Base-by-base conservation (phyloP, 2,113 vertebrate genomes). In the Triplophysa dalaica region DNA sequence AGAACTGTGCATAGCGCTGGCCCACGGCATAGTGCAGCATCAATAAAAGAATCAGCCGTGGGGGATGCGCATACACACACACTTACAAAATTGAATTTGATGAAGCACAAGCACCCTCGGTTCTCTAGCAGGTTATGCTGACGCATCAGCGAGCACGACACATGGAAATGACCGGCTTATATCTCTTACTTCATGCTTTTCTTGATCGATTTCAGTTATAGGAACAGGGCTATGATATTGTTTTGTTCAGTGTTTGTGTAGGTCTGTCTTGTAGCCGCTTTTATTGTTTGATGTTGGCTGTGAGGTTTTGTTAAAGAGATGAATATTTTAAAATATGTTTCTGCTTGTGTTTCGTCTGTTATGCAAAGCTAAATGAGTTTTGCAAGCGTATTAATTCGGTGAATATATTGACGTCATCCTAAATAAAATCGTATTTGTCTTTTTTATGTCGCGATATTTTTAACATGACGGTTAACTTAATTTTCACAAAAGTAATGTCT, bases 131-230 rank as follows among this genome's bases (percentile, higher is more conserved):
- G 38, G 75, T 33, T 24, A 9, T 61, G 76, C 70, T 79, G 79
- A 50, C 45, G 12, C 45, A 50, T 14, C 45, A 81, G 54, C 13
- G 62, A 66, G 70, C 65, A 66, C 24, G 26, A 79, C 12, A 24
- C 21, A 38, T 68, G 52, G 14, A 66, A 38, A 77, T 58, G 11
- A 68, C 67, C 54, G 22, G 4, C 45, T 9, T 24, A 29, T n/a
- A 38, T 79, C 16, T 60, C 33, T 78, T 75, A 74, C 66, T 67
- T 82, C 24, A 5, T 66, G 70, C 38, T 7, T 33, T 60, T 79
- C 58, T 70, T 52, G 21, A 67, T 76, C 48, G n/a, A 75, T 73
- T 70, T 60, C 48, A 67, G 70, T 81, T 82, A 84, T 78, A 68
- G 14, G 8, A 65, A 65, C 17, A 64, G 45, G 26, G 33, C 14